Percentiles rank a stretch among this genome's conserved stretches.
Conservation (phyloP, 2,888 invertebrate genomes). For the Artemia sinica region DNA sequence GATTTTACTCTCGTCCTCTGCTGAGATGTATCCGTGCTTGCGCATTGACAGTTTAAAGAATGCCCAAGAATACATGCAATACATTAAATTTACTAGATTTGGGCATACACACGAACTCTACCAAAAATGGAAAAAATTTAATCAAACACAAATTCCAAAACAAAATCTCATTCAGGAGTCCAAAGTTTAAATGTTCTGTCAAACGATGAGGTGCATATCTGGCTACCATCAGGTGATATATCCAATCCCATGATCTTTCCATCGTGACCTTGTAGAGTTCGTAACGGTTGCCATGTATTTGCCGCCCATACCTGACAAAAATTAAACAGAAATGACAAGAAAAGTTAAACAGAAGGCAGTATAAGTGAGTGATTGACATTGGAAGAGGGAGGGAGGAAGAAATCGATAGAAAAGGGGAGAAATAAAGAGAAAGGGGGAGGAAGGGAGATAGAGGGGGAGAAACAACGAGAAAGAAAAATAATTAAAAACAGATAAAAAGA, state of each 20-base stretch:
- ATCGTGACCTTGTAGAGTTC: slow-evolving; percentile 84
- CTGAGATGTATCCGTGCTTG: too few relatives aligned
- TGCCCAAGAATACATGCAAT: too few relatives aligned
- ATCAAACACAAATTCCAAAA: not conserved
- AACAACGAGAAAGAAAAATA: too few relatives aligned
- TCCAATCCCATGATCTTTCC: slow-evolving; percentile 91
- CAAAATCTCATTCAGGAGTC: slow-evolving; percentile 49
- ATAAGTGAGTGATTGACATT: not conserved
- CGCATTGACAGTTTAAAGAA: too few relatives aligned
- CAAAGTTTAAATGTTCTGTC: slow-evolving; percentile 95
- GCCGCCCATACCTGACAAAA: slow-evolving; percentile 61
- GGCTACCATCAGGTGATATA: slow-evolving; percentile 70
- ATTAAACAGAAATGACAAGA: slow-evolving; percentile 25
- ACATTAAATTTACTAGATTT: too few relatives aligned
- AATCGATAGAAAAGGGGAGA: not conserved
- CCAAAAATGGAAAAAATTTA: too few relatives aligned
- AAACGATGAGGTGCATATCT: slow-evolving; percentile 79
- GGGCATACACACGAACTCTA: too few relatives aligned
- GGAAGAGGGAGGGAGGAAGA: not conserved
- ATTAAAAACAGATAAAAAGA: too few relatives aligned
- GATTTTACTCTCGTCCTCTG: too few relatives aligned
- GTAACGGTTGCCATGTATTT: slow-evolving; percentile 91
- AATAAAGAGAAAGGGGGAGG: not conserved
- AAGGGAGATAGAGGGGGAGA: too few relatives aligned
- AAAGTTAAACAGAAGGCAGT: slow-evolving; percentile 9